phyloP scores from a whole-genome alignment of 37 sponge, comb jelly and placozoan species.

The Geodia barretti region DNA sequence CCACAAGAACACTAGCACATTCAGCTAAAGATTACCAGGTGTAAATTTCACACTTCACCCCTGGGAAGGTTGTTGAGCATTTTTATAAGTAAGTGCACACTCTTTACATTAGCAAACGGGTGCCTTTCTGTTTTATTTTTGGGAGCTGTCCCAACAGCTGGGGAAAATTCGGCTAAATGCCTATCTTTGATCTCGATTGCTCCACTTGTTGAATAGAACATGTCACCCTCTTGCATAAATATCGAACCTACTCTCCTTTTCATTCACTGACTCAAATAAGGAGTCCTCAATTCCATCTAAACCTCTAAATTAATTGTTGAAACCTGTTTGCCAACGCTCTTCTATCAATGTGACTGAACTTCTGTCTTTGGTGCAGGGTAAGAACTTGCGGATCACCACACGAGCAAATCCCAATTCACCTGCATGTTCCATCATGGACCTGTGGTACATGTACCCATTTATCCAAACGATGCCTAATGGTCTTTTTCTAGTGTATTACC shows the following conservation, averaged over 20 bases:
- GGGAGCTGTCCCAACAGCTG: constrained; percentile 2
- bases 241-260: not conserved
- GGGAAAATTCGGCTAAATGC: not conserved
- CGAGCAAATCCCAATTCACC: constrained; percentile 18
- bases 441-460: not conserved
- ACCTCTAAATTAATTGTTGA: not conserved
- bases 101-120: constrained; percentile 1
- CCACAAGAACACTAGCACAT: not conserved
- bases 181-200: not conserved
- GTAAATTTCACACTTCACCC: not conserved
- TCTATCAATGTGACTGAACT: not conserved
- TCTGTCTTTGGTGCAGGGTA: not conserved
- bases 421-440: not conserved
- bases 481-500: not conserved
- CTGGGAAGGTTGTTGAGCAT: not conserved
- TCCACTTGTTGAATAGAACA: constrained; percentile 5
- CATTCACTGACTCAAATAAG: not conserved
- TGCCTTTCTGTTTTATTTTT: not conserved
- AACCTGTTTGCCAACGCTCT: not conserved
- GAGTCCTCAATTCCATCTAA: not conserved
- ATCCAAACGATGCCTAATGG: not conserved
- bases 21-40: not conserved
- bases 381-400: constrained; percentile 8
- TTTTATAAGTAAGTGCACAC: not conserved
- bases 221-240: constrained; percentile 1